phyloP scores from a whole-genome alignment of 2,797 vertebrate species.

The Enteromius viviparus region DNA sequence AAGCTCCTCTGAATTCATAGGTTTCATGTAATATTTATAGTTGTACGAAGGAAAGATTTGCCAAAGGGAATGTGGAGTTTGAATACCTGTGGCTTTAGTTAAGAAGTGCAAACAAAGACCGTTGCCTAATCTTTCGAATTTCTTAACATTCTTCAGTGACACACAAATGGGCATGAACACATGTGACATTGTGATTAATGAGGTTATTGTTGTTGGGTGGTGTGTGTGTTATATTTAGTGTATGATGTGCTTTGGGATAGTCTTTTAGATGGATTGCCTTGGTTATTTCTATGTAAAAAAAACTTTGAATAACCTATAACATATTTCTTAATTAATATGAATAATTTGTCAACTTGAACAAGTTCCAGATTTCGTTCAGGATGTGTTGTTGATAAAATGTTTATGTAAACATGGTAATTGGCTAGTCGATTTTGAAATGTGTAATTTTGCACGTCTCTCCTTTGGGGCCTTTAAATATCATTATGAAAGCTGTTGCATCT shows the following conservation, averaged over 20 bases:
- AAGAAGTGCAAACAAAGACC: not conserved
- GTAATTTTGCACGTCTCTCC: not conserved
- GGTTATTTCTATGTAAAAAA: not conserved
- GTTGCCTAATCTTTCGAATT: not conserved
- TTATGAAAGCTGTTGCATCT: not conserved
- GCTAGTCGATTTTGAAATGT: not conserved
- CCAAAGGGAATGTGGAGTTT: constrained; percentile 37
- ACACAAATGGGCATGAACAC: not conserved
- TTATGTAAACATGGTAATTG: not conserved
- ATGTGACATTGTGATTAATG: not conserved
- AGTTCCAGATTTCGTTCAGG: not conserved
- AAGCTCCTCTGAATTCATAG: constrained; percentile 31
- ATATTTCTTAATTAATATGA: not conserved
- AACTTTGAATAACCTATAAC: not conserved
- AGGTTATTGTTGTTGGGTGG: not conserved
- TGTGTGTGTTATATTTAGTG: not conserved
- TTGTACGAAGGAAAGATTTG: constrained; percentile 26
- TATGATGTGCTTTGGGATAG: not conserved
- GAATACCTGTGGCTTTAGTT: constrained; percentile 48
- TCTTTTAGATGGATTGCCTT: not conserved
- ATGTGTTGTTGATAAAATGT: not conserved
- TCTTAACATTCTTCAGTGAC: not conserved
- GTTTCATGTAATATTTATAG: constrained; percentile 38
- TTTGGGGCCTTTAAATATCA: constrained; percentile 9
- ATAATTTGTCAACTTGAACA: not conserved